Base-by-base conservation (phyloP, 2,888 invertebrate species). In the Belgica antarctica region DNA sequence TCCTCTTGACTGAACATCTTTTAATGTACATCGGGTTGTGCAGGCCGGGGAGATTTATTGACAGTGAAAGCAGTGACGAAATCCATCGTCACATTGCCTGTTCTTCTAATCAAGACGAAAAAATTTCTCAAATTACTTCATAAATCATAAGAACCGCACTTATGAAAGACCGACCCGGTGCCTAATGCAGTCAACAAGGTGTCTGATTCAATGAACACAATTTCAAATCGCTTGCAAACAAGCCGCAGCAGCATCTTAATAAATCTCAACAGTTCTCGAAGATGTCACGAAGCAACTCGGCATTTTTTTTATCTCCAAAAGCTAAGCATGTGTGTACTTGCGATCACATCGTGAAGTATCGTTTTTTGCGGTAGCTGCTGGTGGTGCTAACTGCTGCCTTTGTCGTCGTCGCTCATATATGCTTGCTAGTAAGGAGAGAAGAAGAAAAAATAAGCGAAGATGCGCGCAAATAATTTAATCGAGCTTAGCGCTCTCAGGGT, bases 211-310 rank as follows among this genome's bases (percentile, higher is more conserved):
- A 22, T 22, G 41, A 52, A 17, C n/a, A 52, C 52, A 52, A n/a
- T 52, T 12, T 17, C 52, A 52, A 52, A 5, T 52, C 22, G 4
- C 52, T 52, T 8, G 52, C 52, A n/a, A 41, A 41, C 15, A 41
- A 41, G 12, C n/a, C 41, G 41, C 7, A n/a, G 10, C 41, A 12
- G 41, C 41, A n/a, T 52, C 52, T 52, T 17, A 17, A 52, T 52
- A 52, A 52, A 52, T 52, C 52, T 52, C 12, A 52, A 52, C 52
- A 52, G 52, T 52, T 52, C 52, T 52, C 52, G 52, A 52, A 52
- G 52, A 52, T 52, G 19, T 52, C 52, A 52, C 52, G 52, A 52
- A 17, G 22, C 22, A 17, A 52, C 22, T 31, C 5, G 34, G 12
- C 34, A 22, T n/a, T 17, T 52, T n/a, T 12, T 41, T n/a, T 3